Conservation (phyloP, 1,140 invertebrate genomes). For the Macrosteles quadrilineatus region DNA sequence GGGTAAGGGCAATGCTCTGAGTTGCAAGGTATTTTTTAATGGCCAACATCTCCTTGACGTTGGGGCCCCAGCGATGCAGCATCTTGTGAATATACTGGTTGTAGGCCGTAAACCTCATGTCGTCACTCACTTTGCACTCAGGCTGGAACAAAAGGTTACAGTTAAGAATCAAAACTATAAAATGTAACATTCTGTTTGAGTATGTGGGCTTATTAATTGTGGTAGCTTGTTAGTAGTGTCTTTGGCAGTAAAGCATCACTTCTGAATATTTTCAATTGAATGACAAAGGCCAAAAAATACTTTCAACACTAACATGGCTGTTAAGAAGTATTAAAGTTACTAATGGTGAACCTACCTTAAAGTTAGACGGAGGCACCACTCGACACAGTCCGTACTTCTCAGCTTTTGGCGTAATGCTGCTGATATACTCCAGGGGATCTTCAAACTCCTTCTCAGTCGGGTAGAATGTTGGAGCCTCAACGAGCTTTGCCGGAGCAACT, state of each 20-base stretch:
- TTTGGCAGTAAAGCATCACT: too few species aligned
- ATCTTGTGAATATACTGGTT: slow-evolving; percentile 93
- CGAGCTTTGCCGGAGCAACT: slow-evolving; percentile 58
- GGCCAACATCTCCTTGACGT: slow-evolving; percentile 81
- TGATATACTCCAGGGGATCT: slow-evolving; percentile 88
- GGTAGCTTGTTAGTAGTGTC: too few species aligned
- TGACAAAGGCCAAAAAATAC: too few species aligned
- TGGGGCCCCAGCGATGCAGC: slow-evolving; percentile 86
- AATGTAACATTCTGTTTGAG: too few species aligned
- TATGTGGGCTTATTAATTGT: too few species aligned
- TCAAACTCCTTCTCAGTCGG: slow-evolving; percentile 85
- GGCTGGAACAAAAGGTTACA: slow-evolving; percentile 55
- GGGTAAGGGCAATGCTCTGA: slow-evolving; percentile 72
- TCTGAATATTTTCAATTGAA: too few species aligned
- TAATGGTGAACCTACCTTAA: slow-evolving; percentile 59
- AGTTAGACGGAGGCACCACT: slow-evolving; percentile 83
- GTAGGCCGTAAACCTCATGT: slow-evolving; percentile 85
- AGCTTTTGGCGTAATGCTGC: slow-evolving; percentile 75
- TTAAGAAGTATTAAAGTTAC: too few species aligned
- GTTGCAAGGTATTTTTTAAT: slow-evolving; percentile 82
- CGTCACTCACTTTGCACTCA: slow-evolving; percentile 82
- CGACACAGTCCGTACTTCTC: slow-evolving; percentile 85
- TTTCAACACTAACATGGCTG: too few species aligned
- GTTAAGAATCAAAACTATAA: too few species aligned
- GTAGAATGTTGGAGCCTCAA: slow-evolving; percentile 81